These are phyloP conservation scores for Casuarius casuarius DNA, from an alignment of 2,113 vertebrate species.

Conservation along the genomic window DNA sequence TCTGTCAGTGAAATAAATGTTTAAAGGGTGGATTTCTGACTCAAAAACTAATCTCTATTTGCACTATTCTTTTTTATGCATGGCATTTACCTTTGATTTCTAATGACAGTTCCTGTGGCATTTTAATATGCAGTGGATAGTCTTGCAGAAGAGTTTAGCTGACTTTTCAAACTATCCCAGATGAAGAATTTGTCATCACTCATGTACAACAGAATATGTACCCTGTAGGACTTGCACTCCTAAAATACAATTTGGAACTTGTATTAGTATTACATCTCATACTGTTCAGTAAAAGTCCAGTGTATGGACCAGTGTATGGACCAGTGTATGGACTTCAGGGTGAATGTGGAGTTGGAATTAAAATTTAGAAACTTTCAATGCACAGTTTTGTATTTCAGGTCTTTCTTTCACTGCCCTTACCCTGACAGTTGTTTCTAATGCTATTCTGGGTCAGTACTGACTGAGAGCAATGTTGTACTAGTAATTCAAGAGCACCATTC, in stretches of 20 bases:
- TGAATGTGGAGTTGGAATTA: not conserved
- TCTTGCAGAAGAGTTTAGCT: not conserved
- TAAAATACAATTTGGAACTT: not conserved
- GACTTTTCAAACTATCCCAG: not conserved
- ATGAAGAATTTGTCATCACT: not conserved
- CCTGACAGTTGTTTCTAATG: not conserved
- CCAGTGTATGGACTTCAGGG: accelerated
- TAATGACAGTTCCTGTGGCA: not conserved
- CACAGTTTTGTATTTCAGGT: not conserved
- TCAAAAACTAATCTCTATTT: not conserved
- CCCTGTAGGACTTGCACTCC: not conserved
- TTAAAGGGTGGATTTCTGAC: not conserved
- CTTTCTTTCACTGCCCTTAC: not conserved
- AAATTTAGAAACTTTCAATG: not conserved
- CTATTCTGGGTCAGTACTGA: not conserved
- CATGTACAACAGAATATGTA: not conserved
- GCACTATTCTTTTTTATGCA: not conserved
- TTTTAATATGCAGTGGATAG: not conserved
- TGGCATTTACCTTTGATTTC: not conserved
- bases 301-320: not conserved
- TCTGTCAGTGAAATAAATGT: not conserved
- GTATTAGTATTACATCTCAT: not conserved
- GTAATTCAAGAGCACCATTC: not conserved
- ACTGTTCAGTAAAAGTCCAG: not conserved
- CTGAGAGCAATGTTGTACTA: not conserved